Conservation (phyloP, 2,888 invertebrate species). For the Mongoloraphidia duomilia region DNA sequence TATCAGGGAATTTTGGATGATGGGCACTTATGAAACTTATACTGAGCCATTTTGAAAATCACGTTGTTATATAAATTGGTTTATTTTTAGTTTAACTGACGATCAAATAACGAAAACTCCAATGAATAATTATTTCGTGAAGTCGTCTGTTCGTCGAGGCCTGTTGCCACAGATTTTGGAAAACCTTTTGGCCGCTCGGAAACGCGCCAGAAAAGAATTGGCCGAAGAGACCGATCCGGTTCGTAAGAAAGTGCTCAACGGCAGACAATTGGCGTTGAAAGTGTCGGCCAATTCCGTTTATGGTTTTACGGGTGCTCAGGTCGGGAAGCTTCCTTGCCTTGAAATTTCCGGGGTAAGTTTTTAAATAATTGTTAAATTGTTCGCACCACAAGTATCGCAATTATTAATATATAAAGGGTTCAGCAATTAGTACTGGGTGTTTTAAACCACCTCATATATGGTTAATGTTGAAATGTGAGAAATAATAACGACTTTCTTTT, state of each 20-base stretch:
- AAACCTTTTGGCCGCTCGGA: conserved; percentile 75
- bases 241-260: conserved; percentile 85
- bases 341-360: conserved; percentile 72
- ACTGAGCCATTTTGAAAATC: no score
- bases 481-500: no score
- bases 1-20: no score
- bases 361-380: not conserved
- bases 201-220: conserved; percentile 85
- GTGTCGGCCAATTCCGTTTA: conserved; percentile 99
- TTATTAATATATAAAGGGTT: no score
- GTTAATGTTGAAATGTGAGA: no score
- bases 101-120: conserved; percentile 83
- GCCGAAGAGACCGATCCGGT: conserved; percentile 94
- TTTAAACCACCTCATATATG: no score
- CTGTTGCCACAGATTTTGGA: conserved; percentile 92
- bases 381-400: no score
- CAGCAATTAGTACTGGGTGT: no score
- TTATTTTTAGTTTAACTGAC: conserved; percentile 30
- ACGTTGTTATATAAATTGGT: no score
- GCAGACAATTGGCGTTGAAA: conserved; percentile 92
- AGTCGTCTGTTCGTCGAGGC: conserved; percentile 72
- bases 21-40: no score
- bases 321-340: conserved; percentile 87
- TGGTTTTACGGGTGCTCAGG: conserved; percentile 98
- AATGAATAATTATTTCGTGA: conserved; percentile 81